phyloP scores from a whole-genome alignment of 2,888 invertebrate species.

The Loripinus fragilis region DNA sequence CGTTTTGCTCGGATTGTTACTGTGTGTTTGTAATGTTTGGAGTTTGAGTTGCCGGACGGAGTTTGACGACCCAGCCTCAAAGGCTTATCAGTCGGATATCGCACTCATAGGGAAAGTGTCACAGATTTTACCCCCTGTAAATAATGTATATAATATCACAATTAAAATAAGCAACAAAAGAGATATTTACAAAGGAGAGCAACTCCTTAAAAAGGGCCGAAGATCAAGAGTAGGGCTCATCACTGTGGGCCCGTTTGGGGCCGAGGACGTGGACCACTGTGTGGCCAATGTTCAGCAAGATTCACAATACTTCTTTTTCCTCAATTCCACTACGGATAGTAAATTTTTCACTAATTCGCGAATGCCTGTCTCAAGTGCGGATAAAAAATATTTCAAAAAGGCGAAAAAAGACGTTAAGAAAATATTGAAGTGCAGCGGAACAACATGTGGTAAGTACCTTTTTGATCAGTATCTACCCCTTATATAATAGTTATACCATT shows the following conservation, averaged over 20 bases:
- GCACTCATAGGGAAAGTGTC: constrained; percentile 33
- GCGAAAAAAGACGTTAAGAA: constrained; percentile 53
- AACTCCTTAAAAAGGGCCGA: constrained; percentile 10
- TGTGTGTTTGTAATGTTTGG: constrained; percentile 48
- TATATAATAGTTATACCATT: no score
- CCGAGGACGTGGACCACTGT: constrained; percentile 35
- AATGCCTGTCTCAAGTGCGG: constrained; percentile 36
- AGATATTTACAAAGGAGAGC: constrained; percentile 39
- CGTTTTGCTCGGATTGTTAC: constrained; percentile 47
- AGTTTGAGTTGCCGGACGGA: constrained; percentile 51
- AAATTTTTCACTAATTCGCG: constrained; percentile 41
- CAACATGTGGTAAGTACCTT: constrained; percentile 43
- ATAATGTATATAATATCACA: constrained; percentile 43
- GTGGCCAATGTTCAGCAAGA: constrained; percentile 28
- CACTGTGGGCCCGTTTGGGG: constrained; percentile 45
- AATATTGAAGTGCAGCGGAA: constrained; percentile 34
- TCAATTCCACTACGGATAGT: constrained; percentile 32
- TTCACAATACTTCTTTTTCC: constrained; percentile 48
- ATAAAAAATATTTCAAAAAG: constrained; percentile 45
- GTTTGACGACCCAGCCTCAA: constrained; percentile 47
- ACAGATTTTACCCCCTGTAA: constrained; percentile 37
- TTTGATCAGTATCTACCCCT: no score
- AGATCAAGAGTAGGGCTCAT: background rate
- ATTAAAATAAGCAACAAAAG: constrained; percentile 35
- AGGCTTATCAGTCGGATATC: constrained; percentile 43